Evolutionary conservation across 2,888 invertebrate species (phyloP).

Genomic region (Eupithecia insigniata): DNA sequence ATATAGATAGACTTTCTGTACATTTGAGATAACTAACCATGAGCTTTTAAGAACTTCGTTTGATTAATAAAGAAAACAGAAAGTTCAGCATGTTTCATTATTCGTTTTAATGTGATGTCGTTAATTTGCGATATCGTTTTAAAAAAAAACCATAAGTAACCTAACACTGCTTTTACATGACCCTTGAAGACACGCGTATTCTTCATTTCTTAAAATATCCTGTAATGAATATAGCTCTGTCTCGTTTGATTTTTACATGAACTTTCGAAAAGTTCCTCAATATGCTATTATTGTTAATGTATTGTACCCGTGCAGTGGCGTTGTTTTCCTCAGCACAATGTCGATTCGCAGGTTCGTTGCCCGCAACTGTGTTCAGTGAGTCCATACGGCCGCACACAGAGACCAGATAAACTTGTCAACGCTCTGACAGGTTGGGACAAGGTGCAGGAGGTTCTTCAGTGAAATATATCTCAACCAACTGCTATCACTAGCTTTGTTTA

Average conservation of each 20-base stretch:
- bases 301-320: neutral
- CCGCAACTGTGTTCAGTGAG: constrained; percentile 49
- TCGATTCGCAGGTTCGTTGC: constrained; percentile 48
- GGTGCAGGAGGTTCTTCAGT: constrained; percentile 11
- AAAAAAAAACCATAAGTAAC: neutral
- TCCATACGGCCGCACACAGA: constrained; percentile 59
- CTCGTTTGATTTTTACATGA: neutral
- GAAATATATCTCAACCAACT: neutral
- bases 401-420: constrained; percentile 68
- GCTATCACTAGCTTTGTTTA: neutral
- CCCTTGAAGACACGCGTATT: neutral
- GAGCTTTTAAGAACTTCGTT: neutral
- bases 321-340: constrained; percentile 1
- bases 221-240: neutral
- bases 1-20: neutral
- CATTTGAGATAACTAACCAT: neutral
- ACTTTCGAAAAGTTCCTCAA: neutral
- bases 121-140: neutral
- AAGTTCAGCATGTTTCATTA: neutral
- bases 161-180: neutral
- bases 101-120: neutral
- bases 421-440: constrained; percentile 48
- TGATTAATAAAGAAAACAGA: neutral
- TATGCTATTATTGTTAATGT: neutral
- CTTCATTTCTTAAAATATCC: neutral